These are phyloP conservation scores for Hippopotamyrus pictus DNA, from an alignment of 2,797 vertebrate species.

Conservation along the genomic window DNA sequence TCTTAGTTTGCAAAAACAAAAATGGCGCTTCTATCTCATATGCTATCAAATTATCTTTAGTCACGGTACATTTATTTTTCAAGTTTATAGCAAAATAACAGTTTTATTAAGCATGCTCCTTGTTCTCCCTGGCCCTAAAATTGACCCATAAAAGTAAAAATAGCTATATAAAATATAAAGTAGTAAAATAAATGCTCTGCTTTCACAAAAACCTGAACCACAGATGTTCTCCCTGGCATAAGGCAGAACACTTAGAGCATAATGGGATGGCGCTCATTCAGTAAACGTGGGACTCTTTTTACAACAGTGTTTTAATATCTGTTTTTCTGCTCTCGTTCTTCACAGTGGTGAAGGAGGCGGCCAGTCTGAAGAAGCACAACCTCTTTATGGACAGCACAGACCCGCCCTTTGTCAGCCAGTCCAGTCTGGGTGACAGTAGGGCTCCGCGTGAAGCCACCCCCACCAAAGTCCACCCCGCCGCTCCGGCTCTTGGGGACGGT, in stretches of 20 bases:
- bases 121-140: not conserved
- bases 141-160: not conserved
- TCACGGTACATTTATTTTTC: not conserved
- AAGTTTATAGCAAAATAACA: not conserved
- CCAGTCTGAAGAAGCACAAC: constrained; percentile 76
- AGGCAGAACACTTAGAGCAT: not conserved
- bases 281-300: not conserved
- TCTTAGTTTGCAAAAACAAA: not conserved
- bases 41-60: not conserved
- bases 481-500: constrained; percentile 23
- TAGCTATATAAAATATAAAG: not conserved
- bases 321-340: not conserved
- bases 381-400: constrained; percentile 73
- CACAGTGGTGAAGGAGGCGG: constrained; percentile 83
- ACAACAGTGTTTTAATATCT: not conserved
- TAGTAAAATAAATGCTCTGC: constrained; percentile 5
- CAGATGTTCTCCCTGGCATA: not conserved
- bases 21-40: not conserved
- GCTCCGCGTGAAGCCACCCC: constrained; percentile 58
- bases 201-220: not conserved
- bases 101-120: not conserved
- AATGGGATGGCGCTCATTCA: not conserved
- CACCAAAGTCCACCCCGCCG: constrained; percentile 24
- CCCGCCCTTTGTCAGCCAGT: constrained; percentile 65
- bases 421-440: constrained; percentile 71